A percentile compares a stretch with the other conserved stretches of the same genome.
Evolutionary conservation across 2,797 vertebrate genomes (phyloP).

Genomic region (Fratercula arctica): DNA sequence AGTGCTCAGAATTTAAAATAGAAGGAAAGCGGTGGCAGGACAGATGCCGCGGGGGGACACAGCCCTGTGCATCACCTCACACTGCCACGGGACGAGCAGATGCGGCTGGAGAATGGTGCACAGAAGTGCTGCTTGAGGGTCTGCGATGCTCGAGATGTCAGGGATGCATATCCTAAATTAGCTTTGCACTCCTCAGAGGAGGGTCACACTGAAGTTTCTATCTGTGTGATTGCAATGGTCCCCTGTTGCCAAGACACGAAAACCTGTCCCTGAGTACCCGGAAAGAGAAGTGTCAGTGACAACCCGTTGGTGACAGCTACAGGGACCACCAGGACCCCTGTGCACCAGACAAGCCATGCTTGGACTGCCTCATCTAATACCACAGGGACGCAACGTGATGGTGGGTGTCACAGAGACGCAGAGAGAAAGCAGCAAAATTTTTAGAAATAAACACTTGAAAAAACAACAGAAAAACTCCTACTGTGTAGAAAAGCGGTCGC

Average conservation of each 20-base stretch:
- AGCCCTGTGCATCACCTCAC: background rate
- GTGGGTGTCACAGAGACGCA: fast-evolving
- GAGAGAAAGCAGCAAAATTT: background rate
- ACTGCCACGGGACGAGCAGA: background rate
- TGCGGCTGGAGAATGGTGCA: fast-evolving
- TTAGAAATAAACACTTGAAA: background rate
- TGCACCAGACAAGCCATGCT: background rate
- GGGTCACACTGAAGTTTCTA: background rate
- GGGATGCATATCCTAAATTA: background rate
- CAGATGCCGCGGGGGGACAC: background rate
- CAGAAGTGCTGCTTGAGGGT: fast-evolving
- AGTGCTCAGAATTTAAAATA: background rate
- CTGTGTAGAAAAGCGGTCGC: background rate
- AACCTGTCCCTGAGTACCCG: fast-evolving
- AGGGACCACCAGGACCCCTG: background rate
- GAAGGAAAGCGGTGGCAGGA: background rate
- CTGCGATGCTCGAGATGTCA: fast-evolving
- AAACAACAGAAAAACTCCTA: background rate
- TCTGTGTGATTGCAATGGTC: background rate
- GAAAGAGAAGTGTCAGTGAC: background rate
- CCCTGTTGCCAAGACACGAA: background rate
- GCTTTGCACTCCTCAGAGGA: background rate
- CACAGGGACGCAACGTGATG: fast-evolving
- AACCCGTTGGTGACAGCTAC: background rate
- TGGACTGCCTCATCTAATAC: background rate